Evolutionary conservation across 2,113 vertebrate genomes (phyloP), one percentile per base, ranked within the genome.

Genomic region (Amphilophus citrinellus): DNA sequence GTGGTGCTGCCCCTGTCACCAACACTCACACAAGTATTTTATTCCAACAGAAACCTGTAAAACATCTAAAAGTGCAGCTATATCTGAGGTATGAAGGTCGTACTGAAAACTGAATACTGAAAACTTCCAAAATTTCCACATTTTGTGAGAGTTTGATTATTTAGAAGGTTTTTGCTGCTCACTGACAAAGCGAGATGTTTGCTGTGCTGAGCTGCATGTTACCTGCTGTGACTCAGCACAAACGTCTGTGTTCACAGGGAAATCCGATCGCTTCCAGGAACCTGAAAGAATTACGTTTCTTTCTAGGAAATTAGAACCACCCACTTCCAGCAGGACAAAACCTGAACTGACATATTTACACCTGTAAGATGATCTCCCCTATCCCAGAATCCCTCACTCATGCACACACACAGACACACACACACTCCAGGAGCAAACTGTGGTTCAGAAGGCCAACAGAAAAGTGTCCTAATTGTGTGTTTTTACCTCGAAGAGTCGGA

Each of bases 401-500:
- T n/a, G 14, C 4, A 10, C 37, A 39, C 37, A 39, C 37, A 39
- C 37, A 39, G 6, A 10, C 35, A 37, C 37, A 37, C 37, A 37
- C 47, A 17, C 47, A 47, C 44, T 5, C 47, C 15, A 14, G 10
- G 11, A 13, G 42, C 11, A 6, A 15, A 2, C 44, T 47, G 14
- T 47, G 44, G 44, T 47, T 14, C 13, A 15, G 44, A 47, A 47
- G 44, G 13, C 61, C 24, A 14, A 27, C 42, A 68, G 15, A 50
- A 68, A 47, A 9, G 14, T 11, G 6, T 32, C 24, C 14, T 6
- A 6, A 50, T 2, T 0, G 50, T 50, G 6, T 56, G 22, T 77
- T 20, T 10, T 22, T 92, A 99, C 98, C 97, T 99, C 98, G 58
- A 98, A 99, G 8, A 99, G 95, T 0, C 98, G 97, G 7, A 99